Evolutionary conservation across 2,888 invertebrate genomes (phyloP), one percentile per base, ranked within the genome.

Genomic region (Xylophagus ater): DNA sequence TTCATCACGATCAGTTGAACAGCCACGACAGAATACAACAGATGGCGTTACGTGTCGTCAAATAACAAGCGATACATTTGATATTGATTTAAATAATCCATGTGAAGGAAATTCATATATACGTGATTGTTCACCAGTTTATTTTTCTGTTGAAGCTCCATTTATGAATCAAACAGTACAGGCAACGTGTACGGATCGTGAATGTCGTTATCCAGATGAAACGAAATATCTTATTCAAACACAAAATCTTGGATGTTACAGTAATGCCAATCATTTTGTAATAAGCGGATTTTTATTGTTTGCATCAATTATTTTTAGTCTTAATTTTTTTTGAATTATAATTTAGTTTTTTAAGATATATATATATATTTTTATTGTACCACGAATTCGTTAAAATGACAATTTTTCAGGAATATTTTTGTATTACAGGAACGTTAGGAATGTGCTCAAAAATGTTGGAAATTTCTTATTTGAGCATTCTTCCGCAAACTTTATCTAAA

Each of bases 151-250:
- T 1, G 68, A 72, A 52, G 54, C 59, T 4, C 49, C 55, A 7
- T 59, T 55, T 36, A 52, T 52, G 0, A 25, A 30, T 13, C 35
- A 24, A 29, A 68, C 72, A 4, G 60, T 63, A 21, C 49, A 59
- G 4, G 52, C 64, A 10, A 55, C 59, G 40, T 82, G 81, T 52
- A 68, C 62, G 71, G 81, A 81, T 54, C 50, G 54, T 12, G 62
- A 61, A 4, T 85, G 84, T 59, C 70, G 79, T 53, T 80, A 73
- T 53, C 81, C 83, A 1, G 76, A 77, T 54, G 73, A 73, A 57
- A 62, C 79, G 30, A 73, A 74, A 50, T 84, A 74, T 51, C 72
- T 72, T 30, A 65, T 86, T 15, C 70, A 74, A 24, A 66, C 76
- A 20, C 74, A 80, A 51, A 76, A 81, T 49, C 65, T 83, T 37